Evolutionary conservation across 2,113 vertebrate genomes (phyloP).

Genomic region (Thinocorus orbignyianus): DNA sequence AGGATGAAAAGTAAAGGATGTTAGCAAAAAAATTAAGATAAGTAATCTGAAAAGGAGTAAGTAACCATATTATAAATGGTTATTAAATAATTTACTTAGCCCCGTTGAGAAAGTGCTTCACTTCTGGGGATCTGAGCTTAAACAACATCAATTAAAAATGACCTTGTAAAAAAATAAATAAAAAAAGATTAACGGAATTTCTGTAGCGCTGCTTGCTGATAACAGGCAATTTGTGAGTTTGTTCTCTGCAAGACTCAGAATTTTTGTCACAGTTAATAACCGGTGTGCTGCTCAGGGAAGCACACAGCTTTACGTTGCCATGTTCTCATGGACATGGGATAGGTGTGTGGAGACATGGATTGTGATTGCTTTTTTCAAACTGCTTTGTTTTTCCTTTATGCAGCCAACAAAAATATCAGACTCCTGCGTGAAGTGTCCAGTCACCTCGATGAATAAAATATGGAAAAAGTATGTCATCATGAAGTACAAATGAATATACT

Average conservation of each 20-base stretch:
- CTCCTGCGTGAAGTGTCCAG: not conserved
- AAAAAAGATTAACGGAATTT: not conserved
- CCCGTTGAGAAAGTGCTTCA: not conserved
- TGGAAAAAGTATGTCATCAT: not conserved
- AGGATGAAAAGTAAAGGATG: not conserved
- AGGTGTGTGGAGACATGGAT: not conserved
- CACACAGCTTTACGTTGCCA: not conserved
- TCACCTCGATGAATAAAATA: not conserved
- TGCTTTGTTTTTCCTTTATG: not conserved
- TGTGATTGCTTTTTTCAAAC: not conserved
- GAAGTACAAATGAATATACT: not conserved
- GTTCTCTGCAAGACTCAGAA: not conserved
- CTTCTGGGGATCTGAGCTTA: not conserved
- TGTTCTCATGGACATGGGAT: not conserved
- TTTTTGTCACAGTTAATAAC: not conserved
- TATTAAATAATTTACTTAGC: not conserved
- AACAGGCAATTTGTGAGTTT: not conserved
- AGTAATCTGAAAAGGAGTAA: not conserved
- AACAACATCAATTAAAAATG: not conserved
- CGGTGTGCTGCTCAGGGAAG: not conserved
- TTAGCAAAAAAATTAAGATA: not conserved
- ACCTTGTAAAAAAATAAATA: not conserved
- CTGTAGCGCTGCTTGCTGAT: not conserved
- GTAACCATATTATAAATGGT: not conserved
- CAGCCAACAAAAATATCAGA: not conserved